phyloP scores from a whole-genome alignment of 2,797 vertebrate species.

The Cryptoprocta ferox region DNA sequence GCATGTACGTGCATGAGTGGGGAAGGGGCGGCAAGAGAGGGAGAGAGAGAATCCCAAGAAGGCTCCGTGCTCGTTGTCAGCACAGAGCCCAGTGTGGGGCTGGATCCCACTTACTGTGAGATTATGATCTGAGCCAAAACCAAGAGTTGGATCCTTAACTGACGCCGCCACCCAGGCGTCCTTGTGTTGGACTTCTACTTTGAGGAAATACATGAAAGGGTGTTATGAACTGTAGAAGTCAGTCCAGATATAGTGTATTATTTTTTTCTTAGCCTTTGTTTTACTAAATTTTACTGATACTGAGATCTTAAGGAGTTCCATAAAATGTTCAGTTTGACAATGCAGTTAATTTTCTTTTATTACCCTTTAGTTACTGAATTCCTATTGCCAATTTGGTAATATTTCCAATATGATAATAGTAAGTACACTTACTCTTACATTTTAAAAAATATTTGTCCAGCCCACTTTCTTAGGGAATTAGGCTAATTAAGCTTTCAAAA shows the following conservation, averaged over 20 bases:
- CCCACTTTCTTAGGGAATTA: background rate
- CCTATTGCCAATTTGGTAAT: background rate
- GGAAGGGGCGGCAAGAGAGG: too few relatives aligned
- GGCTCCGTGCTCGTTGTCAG: too few relatives aligned
- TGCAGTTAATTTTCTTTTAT: background rate
- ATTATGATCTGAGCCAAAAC: too few relatives aligned
- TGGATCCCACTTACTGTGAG: too few relatives aligned
- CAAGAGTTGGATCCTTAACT: too few relatives aligned
- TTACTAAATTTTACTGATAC: background rate
- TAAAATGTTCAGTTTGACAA: background rate
- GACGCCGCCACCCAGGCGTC: too few relatives aligned
- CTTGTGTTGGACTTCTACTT: background rate
- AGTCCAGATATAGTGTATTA: background rate
- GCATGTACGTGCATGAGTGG: too few relatives aligned
- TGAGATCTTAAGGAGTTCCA: background rate
- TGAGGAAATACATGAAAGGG: background rate
- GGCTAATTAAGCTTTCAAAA: conserved; percentile 22
- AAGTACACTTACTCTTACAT: background rate
- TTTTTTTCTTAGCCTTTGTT: conserved; percentile 12
- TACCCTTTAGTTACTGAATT: background rate
- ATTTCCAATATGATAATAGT: background rate
- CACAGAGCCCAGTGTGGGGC: too few relatives aligned
- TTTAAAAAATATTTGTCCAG: too few relatives aligned
- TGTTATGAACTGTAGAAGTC: background rate
- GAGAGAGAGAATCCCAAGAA: too few relatives aligned